phyloP scores from a whole-genome alignment of 2,888 invertebrate species.

The Pristionchus entomophagus region DNA sequence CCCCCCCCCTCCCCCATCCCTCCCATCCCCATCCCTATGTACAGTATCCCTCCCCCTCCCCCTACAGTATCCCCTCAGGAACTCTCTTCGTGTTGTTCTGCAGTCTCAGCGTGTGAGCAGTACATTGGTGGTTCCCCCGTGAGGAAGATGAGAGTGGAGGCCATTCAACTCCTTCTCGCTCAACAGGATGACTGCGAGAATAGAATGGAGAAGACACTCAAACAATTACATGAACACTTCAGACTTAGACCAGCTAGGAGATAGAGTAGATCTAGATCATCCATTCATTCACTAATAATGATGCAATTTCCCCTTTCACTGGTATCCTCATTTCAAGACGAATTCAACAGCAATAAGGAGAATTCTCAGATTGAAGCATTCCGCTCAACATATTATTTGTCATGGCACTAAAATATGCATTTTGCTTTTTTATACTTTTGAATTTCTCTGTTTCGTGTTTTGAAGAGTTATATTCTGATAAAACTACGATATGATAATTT shows the following conservation, averaged over 20 bases:
- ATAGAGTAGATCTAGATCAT: not conserved
- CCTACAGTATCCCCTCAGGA: not conserved
- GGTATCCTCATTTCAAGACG: not conserved
- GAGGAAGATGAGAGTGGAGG: conserved; percentile 45
- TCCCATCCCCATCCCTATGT: not conserved
- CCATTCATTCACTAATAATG: too few species aligned
- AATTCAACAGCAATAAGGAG: not conserved
- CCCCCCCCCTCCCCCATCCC: not conserved
- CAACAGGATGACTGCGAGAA: conserved; percentile 46
- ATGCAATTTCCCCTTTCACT: not conserved
- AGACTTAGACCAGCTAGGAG: conserved; percentile 34
- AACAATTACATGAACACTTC: conserved; percentile 37
- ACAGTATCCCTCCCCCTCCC: not conserved
- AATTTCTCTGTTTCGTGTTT: too few species aligned
- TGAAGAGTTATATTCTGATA: too few species aligned
- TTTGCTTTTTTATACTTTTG: too few species aligned
- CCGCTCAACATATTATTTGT: too few species aligned
- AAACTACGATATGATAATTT: too few species aligned
- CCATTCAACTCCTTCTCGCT: conserved; percentile 42
- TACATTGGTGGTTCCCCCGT: conserved; percentile 44
- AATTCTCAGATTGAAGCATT: not conserved
- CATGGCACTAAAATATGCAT: too few species aligned
- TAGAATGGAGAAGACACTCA: conserved; percentile 46
- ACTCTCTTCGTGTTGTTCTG: conserved; percentile 42
- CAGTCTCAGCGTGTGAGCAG: conserved; percentile 44